Conservation (phyloP, 2,888 invertebrate genomes). For the Trissolcus brochymenae region DNA sequence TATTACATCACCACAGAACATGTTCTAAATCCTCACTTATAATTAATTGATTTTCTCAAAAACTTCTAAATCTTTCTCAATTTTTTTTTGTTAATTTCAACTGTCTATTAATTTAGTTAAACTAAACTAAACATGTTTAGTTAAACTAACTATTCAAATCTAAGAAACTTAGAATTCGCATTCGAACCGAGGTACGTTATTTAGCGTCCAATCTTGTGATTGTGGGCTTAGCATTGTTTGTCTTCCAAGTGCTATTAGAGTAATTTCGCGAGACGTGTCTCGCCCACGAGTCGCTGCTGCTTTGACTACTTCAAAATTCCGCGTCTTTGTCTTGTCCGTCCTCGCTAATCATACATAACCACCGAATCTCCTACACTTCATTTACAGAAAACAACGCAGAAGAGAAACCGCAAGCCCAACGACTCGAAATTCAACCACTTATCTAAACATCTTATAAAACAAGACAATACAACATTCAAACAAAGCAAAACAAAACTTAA, state of each 20-base stretch:
- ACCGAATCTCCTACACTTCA: background rate
- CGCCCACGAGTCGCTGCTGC: conserved; percentile 48
- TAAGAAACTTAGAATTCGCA: conserved; percentile 12
- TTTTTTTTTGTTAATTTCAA: background rate
- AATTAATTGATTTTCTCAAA: background rate
- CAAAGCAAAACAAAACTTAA: background rate
- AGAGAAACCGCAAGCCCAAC: background rate
- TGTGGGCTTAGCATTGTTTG: conserved; percentile 48
- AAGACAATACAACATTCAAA: background rate
- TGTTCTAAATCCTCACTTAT: background rate
- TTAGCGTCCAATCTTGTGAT: conserved; percentile 33
- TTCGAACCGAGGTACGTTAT: conserved; percentile 7
- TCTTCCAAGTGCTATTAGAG: conserved; percentile 48
- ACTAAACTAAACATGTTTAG: background rate
- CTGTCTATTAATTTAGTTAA: background rate
- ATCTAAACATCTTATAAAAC: background rate
- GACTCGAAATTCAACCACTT: too few relatives aligned
- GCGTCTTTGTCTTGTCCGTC: conserved; percentile 6
- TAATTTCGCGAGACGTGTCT: conserved; percentile 39
- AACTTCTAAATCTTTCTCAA: too few relatives aligned
- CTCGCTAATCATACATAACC: conserved; percentile 1
- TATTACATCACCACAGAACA: background rate
- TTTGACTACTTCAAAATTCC: conserved; percentile 43
- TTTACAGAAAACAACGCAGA: background rate
- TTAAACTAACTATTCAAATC: too few relatives aligned